Evolutionary conservation across 2,797 vertebrate species (phyloP).

Genomic region (Melopsittacus undulatus): DNA sequence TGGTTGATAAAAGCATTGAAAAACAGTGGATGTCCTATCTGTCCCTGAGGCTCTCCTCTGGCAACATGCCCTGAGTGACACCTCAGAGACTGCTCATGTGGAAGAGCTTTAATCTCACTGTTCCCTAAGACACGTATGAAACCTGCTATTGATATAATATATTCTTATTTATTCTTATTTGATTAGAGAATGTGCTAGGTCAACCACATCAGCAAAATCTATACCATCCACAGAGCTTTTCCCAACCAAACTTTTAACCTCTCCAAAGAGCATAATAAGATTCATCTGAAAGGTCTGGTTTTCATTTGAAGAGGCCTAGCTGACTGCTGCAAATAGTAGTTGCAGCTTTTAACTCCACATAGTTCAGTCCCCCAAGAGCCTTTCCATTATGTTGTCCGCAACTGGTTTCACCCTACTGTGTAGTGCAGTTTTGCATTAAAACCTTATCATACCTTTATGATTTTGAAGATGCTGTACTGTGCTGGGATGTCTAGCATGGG

Average conservation of each 20-base stretch:
- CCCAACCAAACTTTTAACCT: not conserved
- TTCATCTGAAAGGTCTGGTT: slow-evolving; percentile 1
- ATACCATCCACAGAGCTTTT: not conserved
- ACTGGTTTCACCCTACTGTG: not conserved
- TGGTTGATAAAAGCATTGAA: not conserved
- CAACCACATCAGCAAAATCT: not conserved
- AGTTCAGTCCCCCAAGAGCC: not conserved
- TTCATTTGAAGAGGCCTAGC: not conserved
- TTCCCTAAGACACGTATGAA: not conserved
- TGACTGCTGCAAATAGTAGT: not conserved
- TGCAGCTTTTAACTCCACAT: not conserved
- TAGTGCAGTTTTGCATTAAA: not conserved
- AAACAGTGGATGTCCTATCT: not conserved
- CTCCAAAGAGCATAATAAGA: not conserved
- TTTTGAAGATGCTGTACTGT: not conserved
- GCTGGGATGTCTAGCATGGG: not conserved
- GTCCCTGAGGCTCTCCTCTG: not conserved
- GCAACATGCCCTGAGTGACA: not conserved
- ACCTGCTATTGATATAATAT: not conserved
- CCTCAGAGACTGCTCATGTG: not conserved
- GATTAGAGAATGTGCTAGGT: not conserved
- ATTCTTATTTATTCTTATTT: not conserved
- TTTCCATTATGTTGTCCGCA: not conserved
- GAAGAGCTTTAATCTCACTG: not conserved
- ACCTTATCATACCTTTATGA: not conserved